These are phyloP conservation scores for Sarcophaga subvicina DNA, from an alignment of 2,888 invertebrate species.

Conservation along the genomic window DNA sequence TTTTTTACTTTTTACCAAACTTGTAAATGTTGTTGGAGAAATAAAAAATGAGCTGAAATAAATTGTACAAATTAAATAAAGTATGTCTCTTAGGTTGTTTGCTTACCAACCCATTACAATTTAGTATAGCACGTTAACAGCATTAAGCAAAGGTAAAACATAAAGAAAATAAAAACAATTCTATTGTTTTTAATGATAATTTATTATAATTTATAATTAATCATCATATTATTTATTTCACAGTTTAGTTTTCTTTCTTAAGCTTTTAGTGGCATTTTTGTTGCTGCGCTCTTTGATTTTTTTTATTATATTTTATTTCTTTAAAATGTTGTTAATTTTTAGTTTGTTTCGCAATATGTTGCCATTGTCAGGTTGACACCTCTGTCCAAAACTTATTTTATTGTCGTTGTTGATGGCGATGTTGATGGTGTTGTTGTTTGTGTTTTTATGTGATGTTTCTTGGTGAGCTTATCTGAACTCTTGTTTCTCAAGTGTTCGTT, in stretches of 20 bases:
- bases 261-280: neutral
- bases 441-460: neutral
- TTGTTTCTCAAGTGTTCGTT: slow-evolving; percentile 9
- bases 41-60: slow-evolving; percentile 43
- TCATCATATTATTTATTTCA: slow-evolving; percentile 27
- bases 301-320: slow-evolving; percentile 1
- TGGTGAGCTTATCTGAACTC: slow-evolving; percentile 46
- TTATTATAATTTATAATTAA: slow-evolving; percentile 37
- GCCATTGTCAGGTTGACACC: slow-evolving; percentile 51
- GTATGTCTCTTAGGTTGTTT: slow-evolving; percentile 52
- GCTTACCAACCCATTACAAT: slow-evolving; percentile 36
- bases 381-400: slow-evolving; percentile 15
- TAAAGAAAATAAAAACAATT: neutral
- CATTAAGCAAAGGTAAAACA: neutral
- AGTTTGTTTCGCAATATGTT: slow-evolving; percentile 9
- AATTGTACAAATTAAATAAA: slow-evolving; percentile 60
- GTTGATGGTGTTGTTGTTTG: neutral
- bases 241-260: slow-evolving; percentile 4
- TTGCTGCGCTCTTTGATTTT: neutral
- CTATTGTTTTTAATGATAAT: slow-evolving; percentile 48
- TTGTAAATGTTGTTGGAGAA: slow-evolving; percentile 41
- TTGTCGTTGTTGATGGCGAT: neutral
- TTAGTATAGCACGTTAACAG: slow-evolving; percentile 6
- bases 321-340: neutral
- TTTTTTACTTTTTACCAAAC: neutral